Conservation (phyloP, 2,113 vertebrate genomes). For the Mus pahari region DNA sequence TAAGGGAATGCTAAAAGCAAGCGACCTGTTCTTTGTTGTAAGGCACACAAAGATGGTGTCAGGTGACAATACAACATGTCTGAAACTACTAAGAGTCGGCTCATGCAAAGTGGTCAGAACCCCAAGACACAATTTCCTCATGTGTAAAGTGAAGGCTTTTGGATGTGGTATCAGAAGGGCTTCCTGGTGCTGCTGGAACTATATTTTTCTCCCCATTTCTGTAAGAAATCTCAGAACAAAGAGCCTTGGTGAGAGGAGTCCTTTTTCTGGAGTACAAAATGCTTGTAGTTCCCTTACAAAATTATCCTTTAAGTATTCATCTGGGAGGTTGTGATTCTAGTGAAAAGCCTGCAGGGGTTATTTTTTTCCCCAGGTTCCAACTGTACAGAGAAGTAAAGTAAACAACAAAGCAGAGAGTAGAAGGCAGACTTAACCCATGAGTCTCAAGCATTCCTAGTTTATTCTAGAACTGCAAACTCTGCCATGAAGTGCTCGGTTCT, state of each 20-base stretch:
- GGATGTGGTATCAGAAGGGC: background rate
- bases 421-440: background rate
- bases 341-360: background rate
- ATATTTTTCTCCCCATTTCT: background rate
- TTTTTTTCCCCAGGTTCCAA: background rate
- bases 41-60: background rate
- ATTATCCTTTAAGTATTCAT: slow-evolving; percentile 4
- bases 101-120: background rate
- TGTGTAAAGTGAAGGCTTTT: background rate
- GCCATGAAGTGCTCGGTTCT: background rate
- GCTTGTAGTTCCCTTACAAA: slow-evolving; percentile 36
- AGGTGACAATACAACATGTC: fast-evolving
- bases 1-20: background rate
- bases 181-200: background rate
- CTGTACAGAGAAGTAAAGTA: slow-evolving; percentile 6
- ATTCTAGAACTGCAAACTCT: background rate
- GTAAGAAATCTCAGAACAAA: slow-evolving; percentile 40
- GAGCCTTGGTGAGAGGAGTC: background rate
- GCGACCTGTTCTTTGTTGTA: background rate
- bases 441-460: background rate
- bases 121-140: background rate
- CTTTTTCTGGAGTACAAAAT: background rate
- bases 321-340: background rate
- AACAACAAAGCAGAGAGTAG: slow-evolving; percentile 2
- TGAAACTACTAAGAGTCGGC: background rate